Conservation (phyloP, 2,888 invertebrate species). For the Galeopsomyia nigrocyanea region DNA sequence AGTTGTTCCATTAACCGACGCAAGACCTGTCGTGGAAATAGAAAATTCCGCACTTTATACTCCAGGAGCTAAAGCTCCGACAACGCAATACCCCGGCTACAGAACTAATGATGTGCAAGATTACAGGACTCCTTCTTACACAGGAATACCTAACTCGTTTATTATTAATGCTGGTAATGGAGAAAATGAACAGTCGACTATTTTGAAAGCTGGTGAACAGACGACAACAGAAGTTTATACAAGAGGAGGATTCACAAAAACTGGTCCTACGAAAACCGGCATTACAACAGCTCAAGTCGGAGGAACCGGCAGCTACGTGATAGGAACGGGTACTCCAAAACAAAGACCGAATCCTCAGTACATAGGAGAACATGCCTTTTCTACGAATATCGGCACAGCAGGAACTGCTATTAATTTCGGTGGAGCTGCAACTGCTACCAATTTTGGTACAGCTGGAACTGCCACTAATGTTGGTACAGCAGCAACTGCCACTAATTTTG, state of each 20-base stretch:
- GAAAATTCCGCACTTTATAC: slow-evolving; percentile 41
- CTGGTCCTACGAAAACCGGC: slow-evolving; percentile 63
- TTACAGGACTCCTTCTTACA: slow-evolving; percentile 58
- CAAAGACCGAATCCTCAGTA: slow-evolving; percentile 55
- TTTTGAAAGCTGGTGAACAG: slow-evolving; percentile 29
- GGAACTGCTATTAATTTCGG: background rate
- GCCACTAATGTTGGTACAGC: slow-evolving; percentile 1
- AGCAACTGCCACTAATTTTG: background rate
- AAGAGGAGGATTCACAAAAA: slow-evolving; percentile 63
- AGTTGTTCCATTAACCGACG: slow-evolving; percentile 18
- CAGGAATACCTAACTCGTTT: slow-evolving; percentile 59
- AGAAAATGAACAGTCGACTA: slow-evolving; percentile 45
- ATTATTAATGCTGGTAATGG: slow-evolving; percentile 60
- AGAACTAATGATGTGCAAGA: slow-evolving; percentile 60
- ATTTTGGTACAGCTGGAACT: background rate
- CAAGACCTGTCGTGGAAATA: slow-evolving; percentile 27
- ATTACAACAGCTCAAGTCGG: slow-evolving; percentile 62
- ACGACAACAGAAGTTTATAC: slow-evolving; percentile 46
- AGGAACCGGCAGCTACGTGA: slow-evolving; percentile 62
- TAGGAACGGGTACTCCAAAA: slow-evolving; percentile 53
- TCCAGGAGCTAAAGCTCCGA: slow-evolving; percentile 23
- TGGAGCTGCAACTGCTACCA: background rate
- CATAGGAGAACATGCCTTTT: slow-evolving; percentile 63
- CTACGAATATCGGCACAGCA: slow-evolving; percentile 52
- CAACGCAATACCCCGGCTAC: slow-evolving; percentile 52